Evolutionary conservation across 1,140 invertebrate species (phyloP).

Genomic region (Rhopalosiphum padi): DNA sequence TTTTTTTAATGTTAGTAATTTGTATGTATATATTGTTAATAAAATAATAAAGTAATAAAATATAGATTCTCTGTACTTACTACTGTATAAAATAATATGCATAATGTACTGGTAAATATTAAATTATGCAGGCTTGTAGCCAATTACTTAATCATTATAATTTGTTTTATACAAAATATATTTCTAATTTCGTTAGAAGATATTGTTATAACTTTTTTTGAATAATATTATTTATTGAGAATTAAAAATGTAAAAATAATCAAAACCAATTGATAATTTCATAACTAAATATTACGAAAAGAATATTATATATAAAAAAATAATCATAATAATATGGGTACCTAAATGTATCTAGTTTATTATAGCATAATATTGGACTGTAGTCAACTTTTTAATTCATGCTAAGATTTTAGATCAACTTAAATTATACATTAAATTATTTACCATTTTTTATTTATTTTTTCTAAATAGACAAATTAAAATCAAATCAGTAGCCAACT

Average conservation of each 20-base stretch:
- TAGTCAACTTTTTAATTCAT: neutral
- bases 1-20: no score
- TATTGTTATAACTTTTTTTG: neutral
- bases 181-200: neutral
- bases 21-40: neutral
- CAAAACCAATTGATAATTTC: neutral
- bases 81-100: neutral
- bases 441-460: neutral
- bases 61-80: neutral
- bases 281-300: neutral
- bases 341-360: neutral
- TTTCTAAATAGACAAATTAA: neutral
- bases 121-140: neutral
- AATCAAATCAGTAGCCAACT: neutral
- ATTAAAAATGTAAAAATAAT: neutral
- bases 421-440: neutral
- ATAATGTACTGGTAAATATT: neutral
- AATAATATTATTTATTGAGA: neutral
- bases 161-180: neutral
- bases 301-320: no score
- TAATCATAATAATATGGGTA: neutral
- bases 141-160: neutral
- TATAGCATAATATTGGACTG: neutral
- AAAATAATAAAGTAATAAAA: neutral
- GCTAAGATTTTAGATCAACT: neutral